Evolutionary conservation across 2,797 vertebrate species (phyloP).

Genomic region (Trachurus trachurus): DNA sequence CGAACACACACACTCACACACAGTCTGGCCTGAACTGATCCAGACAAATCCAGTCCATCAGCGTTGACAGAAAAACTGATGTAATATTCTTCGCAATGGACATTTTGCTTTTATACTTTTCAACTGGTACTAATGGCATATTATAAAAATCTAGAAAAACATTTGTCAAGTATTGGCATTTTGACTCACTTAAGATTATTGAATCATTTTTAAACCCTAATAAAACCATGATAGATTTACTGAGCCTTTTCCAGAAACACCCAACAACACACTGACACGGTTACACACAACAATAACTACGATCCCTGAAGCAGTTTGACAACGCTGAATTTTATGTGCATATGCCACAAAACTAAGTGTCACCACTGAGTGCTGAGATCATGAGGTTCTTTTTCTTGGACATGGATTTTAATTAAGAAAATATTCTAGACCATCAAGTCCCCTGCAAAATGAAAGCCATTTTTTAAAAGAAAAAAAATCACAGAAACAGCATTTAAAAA

Average conservation of each 20-base stretch:
- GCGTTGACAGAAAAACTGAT: slow-evolving; percentile 41
- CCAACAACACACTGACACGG: background rate
- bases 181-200: slow-evolving; percentile 29
- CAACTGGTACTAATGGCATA: slow-evolving; percentile 27
- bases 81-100: slow-evolving; percentile 27
- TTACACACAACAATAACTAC: slow-evolving; percentile 10
- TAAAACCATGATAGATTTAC: slow-evolving; percentile 16
- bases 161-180: slow-evolving; percentile 20
- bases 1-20: slow-evolving; percentile 32
- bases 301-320: slow-evolving; percentile 2
- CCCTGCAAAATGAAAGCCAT: slow-evolving; percentile 3
- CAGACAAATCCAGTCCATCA: slow-evolving; percentile 56
- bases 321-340: background rate
- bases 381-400: background rate
- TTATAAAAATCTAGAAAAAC: slow-evolving; percentile 1
- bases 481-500: background rate
- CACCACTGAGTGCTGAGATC: background rate
- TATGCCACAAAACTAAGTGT: background rate
- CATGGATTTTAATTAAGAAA: background rate
- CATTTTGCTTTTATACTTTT: slow-evolving; percentile 33
- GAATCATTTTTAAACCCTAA: slow-evolving; percentile 21
- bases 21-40: slow-evolving; percentile 54
- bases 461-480: background rate
- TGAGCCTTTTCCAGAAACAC: background rate
- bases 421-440: background rate